Percentiles rank a stretch among this genome's conserved stretches.
Conservation (phyloP, 2,113 vertebrate species). For the Callorhinus ursinus region DNA sequence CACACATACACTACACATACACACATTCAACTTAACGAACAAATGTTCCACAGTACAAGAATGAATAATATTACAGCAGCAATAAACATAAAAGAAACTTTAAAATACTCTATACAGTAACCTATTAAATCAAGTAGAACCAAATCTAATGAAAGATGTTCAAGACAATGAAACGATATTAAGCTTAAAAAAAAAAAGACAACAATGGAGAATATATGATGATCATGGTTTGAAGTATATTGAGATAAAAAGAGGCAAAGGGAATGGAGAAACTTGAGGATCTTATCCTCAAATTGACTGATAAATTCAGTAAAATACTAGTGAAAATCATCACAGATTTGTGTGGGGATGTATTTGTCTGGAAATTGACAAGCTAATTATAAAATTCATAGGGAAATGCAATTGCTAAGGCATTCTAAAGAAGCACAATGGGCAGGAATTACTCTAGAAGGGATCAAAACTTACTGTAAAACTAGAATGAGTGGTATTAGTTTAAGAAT, state of each 20-base stretch:
- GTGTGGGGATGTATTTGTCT: neutral
- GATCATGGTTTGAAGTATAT: neutral
- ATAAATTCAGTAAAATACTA: conserved; percentile 4
- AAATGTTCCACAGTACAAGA: neutral
- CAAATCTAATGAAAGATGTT: neutral
- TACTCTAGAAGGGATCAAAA: neutral
- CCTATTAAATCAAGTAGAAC: neutral
- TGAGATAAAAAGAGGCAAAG: neutral
- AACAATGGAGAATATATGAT: neutral
- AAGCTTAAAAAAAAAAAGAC: neutral
- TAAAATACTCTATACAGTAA: neutral
- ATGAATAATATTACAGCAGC: neutral
- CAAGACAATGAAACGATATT: neutral
- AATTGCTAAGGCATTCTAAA: neutral
- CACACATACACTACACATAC: neutral
- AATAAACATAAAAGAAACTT: neutral
- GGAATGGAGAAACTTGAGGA: neutral
- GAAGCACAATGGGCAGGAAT: neutral
- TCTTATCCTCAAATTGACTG: neutral
- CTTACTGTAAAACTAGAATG: neutral
- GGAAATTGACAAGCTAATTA: neutral
- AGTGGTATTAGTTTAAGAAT: neutral
- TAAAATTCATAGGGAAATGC: neutral
- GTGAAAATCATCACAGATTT: neutral
- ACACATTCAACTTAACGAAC: neutral